Conservation (phyloP, 2,113 vertebrate species). For the Chionodraco myersi region DNA sequence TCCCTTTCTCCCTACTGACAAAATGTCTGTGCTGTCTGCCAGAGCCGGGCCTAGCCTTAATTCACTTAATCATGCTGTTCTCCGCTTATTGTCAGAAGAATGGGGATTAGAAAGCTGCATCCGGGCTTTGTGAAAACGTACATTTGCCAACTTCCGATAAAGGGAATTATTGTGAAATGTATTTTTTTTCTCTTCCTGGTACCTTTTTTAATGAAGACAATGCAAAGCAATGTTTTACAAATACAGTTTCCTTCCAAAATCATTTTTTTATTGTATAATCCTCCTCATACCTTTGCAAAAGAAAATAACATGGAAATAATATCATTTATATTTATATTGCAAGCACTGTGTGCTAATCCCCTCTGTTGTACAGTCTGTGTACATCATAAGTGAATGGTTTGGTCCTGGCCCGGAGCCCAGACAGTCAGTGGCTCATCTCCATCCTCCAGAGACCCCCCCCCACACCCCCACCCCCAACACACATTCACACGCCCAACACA, state of each 20-base stretch:
- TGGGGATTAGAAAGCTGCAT: slow-evolving; percentile 55
- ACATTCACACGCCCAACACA: neutral
- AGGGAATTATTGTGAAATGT: slow-evolving; percentile 53
- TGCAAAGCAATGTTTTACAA: slow-evolving; percentile 63
- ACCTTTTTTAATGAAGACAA: slow-evolving; percentile 67
- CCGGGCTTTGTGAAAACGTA: slow-evolving; percentile 43
- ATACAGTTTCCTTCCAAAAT: slow-evolving; percentile 54
- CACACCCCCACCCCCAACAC: neutral
- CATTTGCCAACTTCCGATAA: slow-evolving; percentile 58
- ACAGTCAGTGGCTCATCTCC: slow-evolving; percentile 71
- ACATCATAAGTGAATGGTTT: slow-evolving; percentile 69
- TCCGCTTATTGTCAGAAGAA: slow-evolving; percentile 35
- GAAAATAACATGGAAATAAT: slow-evolving; percentile 34
- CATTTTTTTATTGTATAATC: slow-evolving; percentile 66
- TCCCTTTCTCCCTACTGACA: slow-evolving; percentile 23
- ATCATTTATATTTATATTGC: slow-evolving; percentile 66
- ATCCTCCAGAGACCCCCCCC: slow-evolving; percentile 47
- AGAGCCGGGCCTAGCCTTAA: slow-evolving; percentile 38
- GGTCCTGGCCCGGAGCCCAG: slow-evolving; percentile 64
- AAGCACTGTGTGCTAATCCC: slow-evolving; percentile 67
- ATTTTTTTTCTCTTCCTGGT: slow-evolving; percentile 20
- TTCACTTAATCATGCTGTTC: slow-evolving; percentile 63
- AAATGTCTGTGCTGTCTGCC: slow-evolving; percentile 43
- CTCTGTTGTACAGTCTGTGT: slow-evolving; percentile 67
- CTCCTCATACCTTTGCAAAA: slow-evolving; percentile 62